Base-by-base conservation (phyloP, 1,140 invertebrate species). In the Bursaphelenchus mucronatus region DNA sequence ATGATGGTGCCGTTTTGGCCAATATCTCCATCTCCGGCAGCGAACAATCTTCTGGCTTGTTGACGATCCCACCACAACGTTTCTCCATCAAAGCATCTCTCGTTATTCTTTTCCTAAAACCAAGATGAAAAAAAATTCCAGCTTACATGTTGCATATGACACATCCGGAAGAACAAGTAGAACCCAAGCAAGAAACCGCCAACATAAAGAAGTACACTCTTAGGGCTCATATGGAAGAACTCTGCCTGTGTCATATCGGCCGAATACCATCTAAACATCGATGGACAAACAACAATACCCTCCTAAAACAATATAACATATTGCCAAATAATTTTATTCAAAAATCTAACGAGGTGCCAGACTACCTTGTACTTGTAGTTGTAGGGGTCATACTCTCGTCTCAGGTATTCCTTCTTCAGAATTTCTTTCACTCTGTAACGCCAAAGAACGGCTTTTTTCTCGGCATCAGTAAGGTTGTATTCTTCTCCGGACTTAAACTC, bases 231-330 rank as follows among this genome's bases (percentile, higher is more conserved):
- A 10, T 79, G 77, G 61, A 80, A 76, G 61, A 66, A 74, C 43
- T 80, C 78, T 6, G 67, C 66, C 62, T 80, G 79, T 21, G 69
- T 80, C 79, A 80, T 81, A 49, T 80, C 62, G 41, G 78, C 79
- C 5, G 78, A 69, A 61, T 80, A 80, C 78, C 78, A 80, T 50
- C 78, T 76, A 66, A 81, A 80, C 77, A 80, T 78, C 11, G 78
- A 75, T 51, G 78, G 78, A 57, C 80, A 77, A 49, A 80, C 73
- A 3, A 75, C 61, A 17, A 80, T 68, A n/a, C 78, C 78, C 66
- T 79, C 75, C 71, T 80, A 43, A 57, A 72, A 44, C 0, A 10
- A 58, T n/a, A 21, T 15, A 7, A 40, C 7, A 30, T 43, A 44
- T 40, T 9, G 49, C 43, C 15, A 15, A 10, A 39, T 50, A 58